These are phyloP conservation scores for Pangasius larnaudii DNA, from an alignment of 2,797 vertebrate genomes.

Conservation along the genomic window DNA sequence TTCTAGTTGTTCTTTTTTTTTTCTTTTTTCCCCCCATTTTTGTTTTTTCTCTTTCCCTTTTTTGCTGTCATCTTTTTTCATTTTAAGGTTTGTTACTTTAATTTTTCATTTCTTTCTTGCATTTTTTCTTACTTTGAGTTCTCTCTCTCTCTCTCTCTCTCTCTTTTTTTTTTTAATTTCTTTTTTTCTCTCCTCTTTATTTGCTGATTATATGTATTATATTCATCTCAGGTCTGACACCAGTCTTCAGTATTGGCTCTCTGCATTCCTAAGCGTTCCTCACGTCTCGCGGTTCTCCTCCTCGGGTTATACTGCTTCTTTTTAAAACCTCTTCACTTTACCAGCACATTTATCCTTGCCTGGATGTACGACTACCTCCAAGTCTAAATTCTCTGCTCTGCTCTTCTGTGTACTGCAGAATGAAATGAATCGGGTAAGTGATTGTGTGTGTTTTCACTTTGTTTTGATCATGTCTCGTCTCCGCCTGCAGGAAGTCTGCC, in stretches of 20 bases:
- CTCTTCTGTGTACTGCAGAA: background rate
- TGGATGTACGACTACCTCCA: background rate
- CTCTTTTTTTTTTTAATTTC: background rate
- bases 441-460: background rate
- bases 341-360: background rate
- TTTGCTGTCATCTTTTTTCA: background rate
- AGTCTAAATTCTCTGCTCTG: background rate
- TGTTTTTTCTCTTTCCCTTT: background rate
- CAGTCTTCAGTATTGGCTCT: no score
- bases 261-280: background rate
- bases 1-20: no score
- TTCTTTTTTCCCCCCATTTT: background rate
- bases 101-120: background rate
- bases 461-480: background rate
- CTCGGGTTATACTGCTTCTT: background rate
- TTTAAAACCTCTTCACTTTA: background rate
- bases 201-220: background rate
- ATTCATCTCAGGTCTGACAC: background rate
- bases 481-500: constrained; percentile 86
- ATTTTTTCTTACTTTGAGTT: background rate
- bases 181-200: no score
- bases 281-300: background rate
- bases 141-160: background rate
- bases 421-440: background rate
- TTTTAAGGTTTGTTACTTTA: background rate